phyloP scores from a whole-genome alignment of 2,113 vertebrate genomes.

The Phaethon lepturus region DNA sequence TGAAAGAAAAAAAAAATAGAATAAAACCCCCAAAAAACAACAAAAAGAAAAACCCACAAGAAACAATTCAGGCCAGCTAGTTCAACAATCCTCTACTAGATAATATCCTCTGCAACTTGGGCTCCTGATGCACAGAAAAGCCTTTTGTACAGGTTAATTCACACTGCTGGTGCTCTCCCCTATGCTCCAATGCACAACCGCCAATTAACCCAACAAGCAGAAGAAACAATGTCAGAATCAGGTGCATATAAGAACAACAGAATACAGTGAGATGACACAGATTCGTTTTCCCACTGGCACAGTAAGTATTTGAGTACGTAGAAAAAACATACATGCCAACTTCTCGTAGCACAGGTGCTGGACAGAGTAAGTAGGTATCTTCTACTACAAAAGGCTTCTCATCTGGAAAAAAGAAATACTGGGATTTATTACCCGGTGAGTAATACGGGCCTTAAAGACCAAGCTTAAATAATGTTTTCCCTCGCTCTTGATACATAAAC shows the following conservation, averaged over 20 bases:
- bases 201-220: background rate
- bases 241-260: accelerated
- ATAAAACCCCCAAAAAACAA: background rate
- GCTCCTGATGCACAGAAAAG: background rate
- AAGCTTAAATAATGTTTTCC: background rate
- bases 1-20: conserved; percentile 20
- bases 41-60: background rate
- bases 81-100: too few relatives aligned
- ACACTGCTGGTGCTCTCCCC: too few relatives aligned
- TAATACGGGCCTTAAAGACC: too few relatives aligned
- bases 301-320: background rate
- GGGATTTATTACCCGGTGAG: background rate
- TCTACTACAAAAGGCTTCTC: conserved; percentile 93
- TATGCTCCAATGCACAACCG: background rate
- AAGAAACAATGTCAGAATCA: accelerated
- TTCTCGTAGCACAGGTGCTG: conserved; percentile 90
- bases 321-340: conserved; percentile 90
- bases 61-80: background rate
- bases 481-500: accelerated
- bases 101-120: background rate
- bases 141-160: background rate
- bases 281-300: background rate
- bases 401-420: conserved; percentile 73
- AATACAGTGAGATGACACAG: background rate
- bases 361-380: conserved; percentile 94